Evolutionary conservation across 2,113 vertebrate genomes (phyloP).

Genomic region (Narcine bancroftii): DNA sequence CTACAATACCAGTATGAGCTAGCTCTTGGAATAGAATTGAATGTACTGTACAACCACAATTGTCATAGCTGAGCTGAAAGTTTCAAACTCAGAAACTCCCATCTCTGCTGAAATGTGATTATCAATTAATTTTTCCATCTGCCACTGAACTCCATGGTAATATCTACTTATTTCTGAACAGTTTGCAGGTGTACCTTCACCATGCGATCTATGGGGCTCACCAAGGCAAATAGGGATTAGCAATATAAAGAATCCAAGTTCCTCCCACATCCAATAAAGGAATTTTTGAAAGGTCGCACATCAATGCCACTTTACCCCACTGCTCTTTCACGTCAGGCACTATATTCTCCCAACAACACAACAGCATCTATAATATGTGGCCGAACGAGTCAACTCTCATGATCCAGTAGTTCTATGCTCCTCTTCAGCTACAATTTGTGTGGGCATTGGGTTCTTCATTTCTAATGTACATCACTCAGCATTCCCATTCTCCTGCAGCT

Average conservation of each 20-base stretch:
- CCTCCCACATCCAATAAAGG: not conserved
- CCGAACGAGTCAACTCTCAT: not conserved
- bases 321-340: not conserved
- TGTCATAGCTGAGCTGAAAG: not conserved
- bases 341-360: not conserved
- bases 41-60: not conserved
- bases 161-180: not conserved
- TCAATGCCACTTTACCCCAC: not conserved
- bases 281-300: not conserved
- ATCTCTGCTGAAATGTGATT: not conserved
- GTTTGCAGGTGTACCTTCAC: not conserved
- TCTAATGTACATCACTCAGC: not conserved
- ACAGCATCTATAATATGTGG: not conserved
- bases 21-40: not conserved
- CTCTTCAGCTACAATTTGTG: not conserved
- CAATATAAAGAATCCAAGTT: not conserved
- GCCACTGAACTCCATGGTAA: not conserved
- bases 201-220: not conserved
- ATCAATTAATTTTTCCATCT: not conserved
- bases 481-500: not conserved
- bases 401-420: not conserved
- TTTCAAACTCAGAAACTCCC: not conserved
- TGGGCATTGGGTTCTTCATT: not conserved
- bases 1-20: not conserved
- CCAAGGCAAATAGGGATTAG: not conserved